Evolutionary conservation across 2,888 invertebrate genomes (phyloP), one percentile per base, ranked within the genome.

Genomic region (Zygaena filipendulae): DNA sequence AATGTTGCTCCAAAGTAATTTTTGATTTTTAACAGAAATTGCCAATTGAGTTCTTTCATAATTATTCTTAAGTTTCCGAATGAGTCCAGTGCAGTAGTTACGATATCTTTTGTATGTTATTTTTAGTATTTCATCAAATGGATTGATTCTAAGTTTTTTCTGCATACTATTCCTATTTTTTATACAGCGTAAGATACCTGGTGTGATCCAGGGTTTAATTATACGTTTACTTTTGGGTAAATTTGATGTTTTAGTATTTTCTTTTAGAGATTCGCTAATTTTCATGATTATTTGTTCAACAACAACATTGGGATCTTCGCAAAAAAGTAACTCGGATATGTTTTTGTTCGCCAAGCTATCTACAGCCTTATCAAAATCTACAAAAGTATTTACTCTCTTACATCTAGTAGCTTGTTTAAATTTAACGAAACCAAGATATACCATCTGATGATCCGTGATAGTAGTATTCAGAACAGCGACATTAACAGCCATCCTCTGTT

Each of bases 21-120:
- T 23, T 3, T 12, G 13, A 7, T 23, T 23, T 13, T 23, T 23
- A n/a, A 13, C n/a, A n/a, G n/a, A n/a, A n/a, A n/a, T 8, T 23
- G 13, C 2, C 13, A 23, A 13, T n/a, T 13, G n/a, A n/a, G 12
- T 23, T 13, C 13, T 23, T 12, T 23, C 23, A 13, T 23, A 13
- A 3, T 1, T 13, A 8, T 9, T 12, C 13, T 23, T 13, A 2
- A 23, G 23, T 23, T 23, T 23, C n/a, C n/a, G 12, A 23, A 13
- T 7, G 8, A 23, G 13, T 3, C 13, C 9, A 13, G 12, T 23
- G 13, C 23, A 23, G 23, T 23, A 13, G n/a, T 23, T 23, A 2
- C 23, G 23, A 23, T 23, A 23, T 23, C 12, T 12, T 23, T 13
- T 23, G 5, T 23, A 23, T n/a, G 23, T 23, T 13, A 23, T 13